Evolutionary conservation across 1,140 invertebrate species (phyloP), one percentile per base, ranked within the genome.

Genomic region (Cephus cinctus): DNA sequence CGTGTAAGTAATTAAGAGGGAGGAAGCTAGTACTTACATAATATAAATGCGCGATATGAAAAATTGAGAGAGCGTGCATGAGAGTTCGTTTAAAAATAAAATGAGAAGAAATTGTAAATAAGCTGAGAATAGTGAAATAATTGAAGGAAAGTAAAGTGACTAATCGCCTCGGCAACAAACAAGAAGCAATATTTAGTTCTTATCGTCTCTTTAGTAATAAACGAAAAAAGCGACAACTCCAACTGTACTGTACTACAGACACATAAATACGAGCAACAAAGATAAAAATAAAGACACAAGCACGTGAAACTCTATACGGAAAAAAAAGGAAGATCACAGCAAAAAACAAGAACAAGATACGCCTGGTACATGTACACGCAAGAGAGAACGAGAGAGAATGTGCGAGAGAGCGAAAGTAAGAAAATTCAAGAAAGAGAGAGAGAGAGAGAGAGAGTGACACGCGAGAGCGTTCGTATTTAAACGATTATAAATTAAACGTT

Each of bases 401-500:
- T n/a, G n/a, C n/a, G n/a, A n/a, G n/a, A n/a, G n/a, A n/a, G n/a
- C n/a, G n/a, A n/a, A n/a, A n/a, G n/a, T n/a, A n/a, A n/a, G n/a
- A n/a, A n/a, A n/a, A n/a, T n/a, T n/a, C n/a, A n/a, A n/a, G n/a
- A n/a, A n/a, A n/a, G n/a, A n/a, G n/a, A n/a, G n/a, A n/a, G n/a
- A n/a, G n/a, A n/a, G n/a, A n/a, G n/a, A n/a, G n/a, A n/a, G n/a
- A n/a, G n/a, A n/a, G n/a, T n/a, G n/a, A n/a, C n/a, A n/a, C n/a
- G n/a, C n/a, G n/a, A n/a, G n/a, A n/a, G n/a, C 67, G 65, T 65
- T 71, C 67, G 62, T 74, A 75, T 74, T 69, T 73, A 74, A 72
- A 73, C 61, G 65, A 74, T 57, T 71, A 73, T 72, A 74, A 74
- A 73, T 75, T 73, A 72, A 69, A 74, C 69, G 67, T 76, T 73